These are phyloP conservation scores for Cotesia glomerata DNA, from an alignment of 1,140 invertebrate genomes.

Conservation along the genomic window DNA sequence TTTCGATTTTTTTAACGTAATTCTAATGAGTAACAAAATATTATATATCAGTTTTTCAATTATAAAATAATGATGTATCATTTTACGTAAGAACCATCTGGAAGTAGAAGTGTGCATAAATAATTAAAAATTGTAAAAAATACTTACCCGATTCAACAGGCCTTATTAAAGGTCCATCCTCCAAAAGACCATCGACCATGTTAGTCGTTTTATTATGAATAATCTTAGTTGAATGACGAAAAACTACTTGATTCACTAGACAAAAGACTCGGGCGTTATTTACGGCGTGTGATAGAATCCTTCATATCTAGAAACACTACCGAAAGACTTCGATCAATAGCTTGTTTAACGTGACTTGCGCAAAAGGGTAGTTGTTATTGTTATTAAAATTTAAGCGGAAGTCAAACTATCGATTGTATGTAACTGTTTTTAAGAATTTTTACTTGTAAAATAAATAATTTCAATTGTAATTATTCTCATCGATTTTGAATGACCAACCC, in stretches of 20 bases:
- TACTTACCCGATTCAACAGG: slow-evolving; percentile 55
- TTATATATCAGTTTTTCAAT: neutral
- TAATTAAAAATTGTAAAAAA: neutral
- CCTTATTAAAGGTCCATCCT: slow-evolving; percentile 54
- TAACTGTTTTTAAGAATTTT: too few relatives aligned
- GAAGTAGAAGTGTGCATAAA: neutral
- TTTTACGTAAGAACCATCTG: neutral
- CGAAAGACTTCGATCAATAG: slow-evolving; percentile 45
- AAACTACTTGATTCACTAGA: neutral
- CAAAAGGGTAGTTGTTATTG: slow-evolving; percentile 20
- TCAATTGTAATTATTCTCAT: too few relatives aligned
- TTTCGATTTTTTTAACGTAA: neutral
- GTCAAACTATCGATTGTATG: too few relatives aligned
- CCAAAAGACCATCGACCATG: slow-evolving; percentile 49
- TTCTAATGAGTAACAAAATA: neutral
- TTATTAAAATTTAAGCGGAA: neutral
- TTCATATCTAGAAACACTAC: slow-evolving; percentile 24
- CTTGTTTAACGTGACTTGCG: slow-evolving; percentile 40
- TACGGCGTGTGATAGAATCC: slow-evolving; percentile 43
- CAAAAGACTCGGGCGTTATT: slow-evolving; percentile 39
- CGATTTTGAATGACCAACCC: too few relatives aligned
- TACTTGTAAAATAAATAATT: too few relatives aligned
- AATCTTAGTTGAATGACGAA: neutral
- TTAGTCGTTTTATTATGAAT: slow-evolving; percentile 25
- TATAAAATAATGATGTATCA: neutral